These are phyloP conservation scores for Oreocharis arfaki DNA, from an alignment of 2,113 vertebrate genomes.

Conservation along the genomic window DNA sequence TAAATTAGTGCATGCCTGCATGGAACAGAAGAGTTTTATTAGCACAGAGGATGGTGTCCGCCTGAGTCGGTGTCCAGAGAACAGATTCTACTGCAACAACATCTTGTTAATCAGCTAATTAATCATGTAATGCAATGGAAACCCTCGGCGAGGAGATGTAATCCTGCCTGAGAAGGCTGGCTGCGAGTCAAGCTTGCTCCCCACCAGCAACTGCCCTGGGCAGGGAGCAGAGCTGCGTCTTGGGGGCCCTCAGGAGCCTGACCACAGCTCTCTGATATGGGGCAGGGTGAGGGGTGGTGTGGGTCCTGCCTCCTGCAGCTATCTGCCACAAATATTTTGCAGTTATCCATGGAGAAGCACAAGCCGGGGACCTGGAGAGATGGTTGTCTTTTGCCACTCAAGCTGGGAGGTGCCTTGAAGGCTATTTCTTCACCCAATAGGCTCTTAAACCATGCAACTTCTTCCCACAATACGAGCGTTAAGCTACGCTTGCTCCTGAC, in stretches of 20 bases:
- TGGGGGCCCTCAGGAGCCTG: background rate
- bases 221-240: background rate
- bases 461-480: rapidly evolving
- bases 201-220: background rate
- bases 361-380: rapidly evolving
- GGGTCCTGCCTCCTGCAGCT: background rate
- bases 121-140: conserved; percentile 41
- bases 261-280: background rate
- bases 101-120: conserved; percentile 62
- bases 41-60: background rate
- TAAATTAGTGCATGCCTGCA: background rate
- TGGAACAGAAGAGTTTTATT: conserved; percentile 21
- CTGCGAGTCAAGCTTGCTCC: background rate
- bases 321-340: background rate
- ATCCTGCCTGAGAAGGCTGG: background rate
- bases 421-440: background rate
- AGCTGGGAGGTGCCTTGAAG: background rate
- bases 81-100: conserved; percentile 20
- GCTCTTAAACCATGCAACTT: rapidly evolving
- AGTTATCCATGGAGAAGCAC: background rate
- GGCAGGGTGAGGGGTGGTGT: background rate
- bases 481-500: no score
- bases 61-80: background rate
- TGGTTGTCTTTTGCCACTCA: background rate
- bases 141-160: background rate